phyloP scores from a whole-genome alignment of 2,797 vertebrate species.

The Anolis apletophallus region DNA sequence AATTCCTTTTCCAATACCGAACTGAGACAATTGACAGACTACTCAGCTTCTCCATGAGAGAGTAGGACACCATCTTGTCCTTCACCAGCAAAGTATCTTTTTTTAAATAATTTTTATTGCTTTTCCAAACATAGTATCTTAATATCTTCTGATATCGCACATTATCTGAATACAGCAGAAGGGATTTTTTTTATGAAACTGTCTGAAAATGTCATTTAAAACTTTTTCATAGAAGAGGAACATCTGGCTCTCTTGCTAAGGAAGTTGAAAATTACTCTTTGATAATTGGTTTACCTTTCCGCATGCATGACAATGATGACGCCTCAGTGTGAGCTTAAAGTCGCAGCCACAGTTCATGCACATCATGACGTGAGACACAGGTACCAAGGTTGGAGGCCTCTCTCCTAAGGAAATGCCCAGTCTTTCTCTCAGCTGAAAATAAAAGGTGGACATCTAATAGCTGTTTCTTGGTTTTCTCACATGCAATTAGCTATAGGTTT shows the following conservation, averaged over 20 bases:
- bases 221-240: neutral
- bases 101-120: too few species aligned
- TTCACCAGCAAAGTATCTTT: too few species aligned
- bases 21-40: neutral
- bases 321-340: conserved; percentile 91
- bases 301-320: conserved; percentile 95
- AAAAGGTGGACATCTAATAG: conserved; percentile 41
- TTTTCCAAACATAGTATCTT: neutral
- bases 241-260: neutral
- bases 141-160: neutral
- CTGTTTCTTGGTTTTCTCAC: conserved; percentile 1
- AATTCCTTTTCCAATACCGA: neutral
- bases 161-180: neutral
- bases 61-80: neutral
- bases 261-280: neutral
- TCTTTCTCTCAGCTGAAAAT: conserved; percentile 84
- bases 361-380: conserved; percentile 92
- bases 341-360: conserved; percentile 97
- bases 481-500: neutral
- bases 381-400: conserved; percentile 90
- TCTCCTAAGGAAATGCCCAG: conserved; percentile 87
- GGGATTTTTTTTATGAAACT: neutral
- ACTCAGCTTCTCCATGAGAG: too few species aligned
- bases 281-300: conserved; percentile 85
- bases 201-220: neutral